phyloP scores from a whole-genome alignment of 2,797 vertebrate species.

The Acanthurus leucopareius region DNA sequence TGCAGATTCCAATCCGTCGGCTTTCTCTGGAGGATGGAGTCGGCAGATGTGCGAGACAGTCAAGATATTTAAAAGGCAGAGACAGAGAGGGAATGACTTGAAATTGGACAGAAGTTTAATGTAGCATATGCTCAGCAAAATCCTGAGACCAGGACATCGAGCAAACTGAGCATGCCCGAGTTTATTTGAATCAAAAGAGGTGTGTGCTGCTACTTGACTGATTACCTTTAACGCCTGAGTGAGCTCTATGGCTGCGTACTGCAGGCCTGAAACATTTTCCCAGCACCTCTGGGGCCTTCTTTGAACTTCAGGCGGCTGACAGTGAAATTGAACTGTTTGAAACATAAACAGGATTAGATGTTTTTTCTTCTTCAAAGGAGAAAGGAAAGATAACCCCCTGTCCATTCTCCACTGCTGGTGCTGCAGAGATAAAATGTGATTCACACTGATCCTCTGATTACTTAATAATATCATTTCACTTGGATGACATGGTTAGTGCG shows the following conservation, averaged over 20 bases:
- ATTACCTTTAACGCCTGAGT: conserved; percentile 53
- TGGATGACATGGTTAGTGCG: conserved; percentile 9
- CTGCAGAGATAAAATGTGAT: conserved; percentile 41
- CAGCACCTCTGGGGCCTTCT: conserved; percentile 24
- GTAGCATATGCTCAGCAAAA: conserved; percentile 45
- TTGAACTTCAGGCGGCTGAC: conserved; percentile 47
- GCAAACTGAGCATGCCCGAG: conserved; percentile 17
- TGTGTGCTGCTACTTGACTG: conserved; percentile 37
- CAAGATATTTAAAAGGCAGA: conserved; percentile 35
- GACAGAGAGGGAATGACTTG: conserved; percentile 25
- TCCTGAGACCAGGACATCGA: conserved; percentile 33
- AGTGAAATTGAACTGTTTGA: conserved; percentile 69
- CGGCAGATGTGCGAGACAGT: conserved; percentile 44
- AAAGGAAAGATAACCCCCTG: conserved; percentile 16
- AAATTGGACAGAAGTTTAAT: conserved; percentile 36
- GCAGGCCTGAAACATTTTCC: conserved; percentile 49
- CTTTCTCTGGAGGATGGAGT: conserved; percentile 26
- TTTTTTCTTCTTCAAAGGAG: conserved; percentile 26
- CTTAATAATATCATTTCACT: conserved; percentile 42
- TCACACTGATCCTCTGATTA: conserved; percentile 54
- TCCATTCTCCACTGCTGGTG: conserved; percentile 37
- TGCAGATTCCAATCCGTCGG: conserved; percentile 32
- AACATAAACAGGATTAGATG: conserved; percentile 59
- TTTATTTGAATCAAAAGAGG: conserved; percentile 52
- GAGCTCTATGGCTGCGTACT: conserved; percentile 31